Evolutionary conservation across 2,888 invertebrate genomes (phyloP).

Genomic region (Morpho achilles): DNA sequence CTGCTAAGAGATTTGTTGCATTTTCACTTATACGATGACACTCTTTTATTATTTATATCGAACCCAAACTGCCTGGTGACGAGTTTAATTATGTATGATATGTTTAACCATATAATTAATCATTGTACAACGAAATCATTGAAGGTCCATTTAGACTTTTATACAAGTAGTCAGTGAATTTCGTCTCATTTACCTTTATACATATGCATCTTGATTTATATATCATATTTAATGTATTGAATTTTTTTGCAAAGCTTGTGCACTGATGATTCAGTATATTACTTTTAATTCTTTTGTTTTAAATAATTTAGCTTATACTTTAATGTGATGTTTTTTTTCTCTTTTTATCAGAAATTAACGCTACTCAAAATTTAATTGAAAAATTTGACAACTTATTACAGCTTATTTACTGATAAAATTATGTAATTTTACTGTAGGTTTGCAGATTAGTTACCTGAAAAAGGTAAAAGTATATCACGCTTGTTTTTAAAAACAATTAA

Average conservation of each 20-base stretch:
- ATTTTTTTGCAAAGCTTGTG: conserved; percentile 65
- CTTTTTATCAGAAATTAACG: neutral
- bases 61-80: conserved; percentile 55
- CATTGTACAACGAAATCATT: conserved; percentile 15
- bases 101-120: conserved; percentile 5
- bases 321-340: conserved; percentile 3
- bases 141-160: conserved; percentile 19
- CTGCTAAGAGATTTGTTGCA: conserved; percentile 55
- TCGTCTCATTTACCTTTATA: conserved; percentile 27
- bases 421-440: conserved; percentile 1
- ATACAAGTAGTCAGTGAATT: conserved; percentile 22
- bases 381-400: neutral
- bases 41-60: conserved; percentile 40
- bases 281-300: conserved; percentile 17
- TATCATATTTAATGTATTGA: conserved; percentile 8
- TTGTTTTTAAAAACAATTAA: neutral
- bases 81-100: conserved; percentile 40
- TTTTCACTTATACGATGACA: conserved; percentile 49
- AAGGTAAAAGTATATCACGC: conserved; percentile 9
- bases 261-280: conserved; percentile 44
- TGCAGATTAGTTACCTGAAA: conserved; percentile 10
- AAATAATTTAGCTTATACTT: conserved; percentile 17
- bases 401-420: conserved; percentile 3
- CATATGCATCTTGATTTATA: conserved; percentile 26
- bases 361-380: neutral